phyloP scores from a whole-genome alignment of 2,113 vertebrate genomes.

The Cacatua alba region DNA sequence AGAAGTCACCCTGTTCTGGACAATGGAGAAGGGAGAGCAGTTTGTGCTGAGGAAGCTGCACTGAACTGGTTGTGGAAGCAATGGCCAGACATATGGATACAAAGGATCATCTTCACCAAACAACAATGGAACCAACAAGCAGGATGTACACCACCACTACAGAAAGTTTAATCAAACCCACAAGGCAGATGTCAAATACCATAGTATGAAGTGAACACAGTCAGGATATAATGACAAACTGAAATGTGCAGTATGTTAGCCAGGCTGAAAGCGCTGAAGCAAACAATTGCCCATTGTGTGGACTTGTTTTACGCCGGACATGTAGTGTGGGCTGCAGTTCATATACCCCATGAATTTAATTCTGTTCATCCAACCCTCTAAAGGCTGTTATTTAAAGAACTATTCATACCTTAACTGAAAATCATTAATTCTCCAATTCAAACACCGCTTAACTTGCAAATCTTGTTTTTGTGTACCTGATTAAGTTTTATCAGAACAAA shows the following conservation, averaged over 20 bases:
- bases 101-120: constrained; percentile 27
- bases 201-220: background rate
- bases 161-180: constrained; percentile 51
- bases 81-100: background rate
- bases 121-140: constrained; percentile 39
- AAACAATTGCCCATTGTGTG: background rate
- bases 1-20: constrained; percentile 55
- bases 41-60: constrained; percentile 43
- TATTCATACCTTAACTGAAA: background rate
- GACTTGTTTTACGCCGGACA: background rate
- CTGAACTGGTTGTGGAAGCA: constrained; percentile 57
- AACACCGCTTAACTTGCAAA: constrained; percentile 2
- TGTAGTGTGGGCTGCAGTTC: background rate
- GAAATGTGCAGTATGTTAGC: background rate
- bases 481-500: background rate
- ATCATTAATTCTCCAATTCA: background rate
- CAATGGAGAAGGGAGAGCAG: constrained; percentile 47
- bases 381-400: background rate
- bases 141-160: background rate
- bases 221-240: background rate
- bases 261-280: background rate
- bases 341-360: background rate
- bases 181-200: constrained; percentile 40
- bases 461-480: background rate
- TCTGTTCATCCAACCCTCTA: background rate